Evolutionary conservation across 2,888 invertebrate species (phyloP).

Genomic region (Hemaris fuciformis): DNA sequence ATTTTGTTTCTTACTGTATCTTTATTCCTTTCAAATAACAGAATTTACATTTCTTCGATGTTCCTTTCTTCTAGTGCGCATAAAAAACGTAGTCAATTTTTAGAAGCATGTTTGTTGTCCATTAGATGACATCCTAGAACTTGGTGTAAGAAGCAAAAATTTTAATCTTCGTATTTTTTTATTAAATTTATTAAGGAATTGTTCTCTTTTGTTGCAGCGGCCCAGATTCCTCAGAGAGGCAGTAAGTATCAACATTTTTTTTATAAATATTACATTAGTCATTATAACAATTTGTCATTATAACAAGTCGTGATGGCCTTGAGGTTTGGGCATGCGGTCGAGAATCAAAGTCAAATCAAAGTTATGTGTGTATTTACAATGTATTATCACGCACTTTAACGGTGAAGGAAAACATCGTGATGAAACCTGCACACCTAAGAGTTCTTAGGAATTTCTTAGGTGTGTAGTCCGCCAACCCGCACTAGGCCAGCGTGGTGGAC

Average conservation of each 20-base stretch:
- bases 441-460: too few relatives aligned
- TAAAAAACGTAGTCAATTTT: constrained; percentile 55
- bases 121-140: constrained; percentile 42
- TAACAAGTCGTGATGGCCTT: too few relatives aligned
- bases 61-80: constrained; percentile 33
- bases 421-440: too few relatives aligned
- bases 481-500: too few relatives aligned
- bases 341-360: too few relatives aligned
- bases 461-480: too few relatives aligned
- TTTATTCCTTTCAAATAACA: neutral
- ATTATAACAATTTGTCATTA: too few relatives aligned
- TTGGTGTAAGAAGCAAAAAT: neutral
- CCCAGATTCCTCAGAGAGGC: constrained; percentile 94
- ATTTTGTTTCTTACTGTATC: neutral
- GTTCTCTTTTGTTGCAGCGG: constrained; percentile 87
- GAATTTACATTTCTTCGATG: neutral
- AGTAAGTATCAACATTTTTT: constrained; percentile 84
- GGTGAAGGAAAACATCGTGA: too few relatives aligned
- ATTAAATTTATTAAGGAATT: constrained; percentile 23
- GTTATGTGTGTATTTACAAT: too few relatives aligned
- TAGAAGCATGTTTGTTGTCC: constrained; percentile 76
- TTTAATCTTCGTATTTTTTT: neutral
- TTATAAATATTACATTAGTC: neutral
- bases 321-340: too few relatives aligned
- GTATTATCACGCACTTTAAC: too few relatives aligned